Percentiles rank a stretch among this genome's conserved stretches.
Conservation (phyloP, 1,140 invertebrate species). For the Drosophila sturtevanti region DNA sequence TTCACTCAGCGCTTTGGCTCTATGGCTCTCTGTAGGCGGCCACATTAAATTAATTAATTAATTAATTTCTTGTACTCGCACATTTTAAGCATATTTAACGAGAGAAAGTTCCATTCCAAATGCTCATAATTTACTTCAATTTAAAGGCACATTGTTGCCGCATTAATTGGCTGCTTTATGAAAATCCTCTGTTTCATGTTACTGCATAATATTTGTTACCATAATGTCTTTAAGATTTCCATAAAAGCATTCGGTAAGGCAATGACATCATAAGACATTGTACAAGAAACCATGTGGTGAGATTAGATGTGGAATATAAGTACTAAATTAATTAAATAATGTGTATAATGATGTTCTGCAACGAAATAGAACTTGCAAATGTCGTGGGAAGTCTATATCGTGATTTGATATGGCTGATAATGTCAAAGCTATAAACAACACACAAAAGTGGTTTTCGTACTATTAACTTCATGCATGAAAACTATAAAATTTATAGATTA, state of each 20-base stretch:
- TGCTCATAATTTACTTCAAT: slow-evolving; percentile 11
- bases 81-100: slow-evolving; percentile 50
- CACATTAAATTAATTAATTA: slow-evolving; percentile 69
- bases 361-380: neutral
- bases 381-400: neutral
- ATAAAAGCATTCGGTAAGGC: neutral
- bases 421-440: neutral
- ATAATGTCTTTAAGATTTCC: neutral
- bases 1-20: neutral
- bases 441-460: neutral
- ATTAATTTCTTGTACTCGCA: slow-evolving; percentile 34
- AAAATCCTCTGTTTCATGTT: slow-evolving; percentile 42
- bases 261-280: neutral
- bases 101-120: slow-evolving; percentile 11
- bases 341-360: neutral
- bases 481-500: neutral
- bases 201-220: slow-evolving; percentile 42
- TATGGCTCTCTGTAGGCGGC: slow-evolving; percentile 3
- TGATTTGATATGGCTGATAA: slow-evolving; percentile 5
- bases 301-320: neutral
- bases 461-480: neutral
- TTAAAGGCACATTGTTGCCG: neutral
- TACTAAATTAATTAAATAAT: neutral
- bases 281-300: slow-evolving; percentile 14
- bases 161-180: slow-evolving; percentile 48